Evolutionary conservation across 1,140 invertebrate species (phyloP).

Genomic region (Zelostemma sp.): DNA sequence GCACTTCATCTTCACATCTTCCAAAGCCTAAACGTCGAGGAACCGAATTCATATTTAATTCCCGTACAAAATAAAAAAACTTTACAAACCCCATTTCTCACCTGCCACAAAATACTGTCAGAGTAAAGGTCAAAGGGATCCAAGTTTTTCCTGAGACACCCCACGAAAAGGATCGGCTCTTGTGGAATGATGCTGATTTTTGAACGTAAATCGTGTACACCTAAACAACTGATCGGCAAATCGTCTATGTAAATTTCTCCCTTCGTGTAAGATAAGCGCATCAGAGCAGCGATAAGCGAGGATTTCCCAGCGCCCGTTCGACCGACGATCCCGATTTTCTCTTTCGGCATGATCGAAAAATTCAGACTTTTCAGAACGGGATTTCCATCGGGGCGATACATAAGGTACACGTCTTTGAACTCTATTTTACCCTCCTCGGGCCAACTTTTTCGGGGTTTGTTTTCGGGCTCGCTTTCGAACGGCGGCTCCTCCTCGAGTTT

Average conservation of each 20-base stretch:
- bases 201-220: constrained; percentile 80
- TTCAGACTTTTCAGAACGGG: constrained; percentile 55
- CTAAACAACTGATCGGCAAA: constrained; percentile 73
- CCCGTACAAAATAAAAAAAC: too few species aligned
- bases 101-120: constrained; percentile 85
- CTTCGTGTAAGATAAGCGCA: too few species aligned
- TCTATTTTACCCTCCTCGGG: too few species aligned
- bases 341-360: constrained; percentile 60
- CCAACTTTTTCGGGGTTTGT: too few species aligned
- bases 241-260: constrained; percentile 81
- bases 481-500: too few species aligned
- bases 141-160: constrained; percentile 84
- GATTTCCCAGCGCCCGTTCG: too few species aligned
- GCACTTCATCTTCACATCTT: constrained; percentile 43
- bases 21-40: constrained; percentile 19
- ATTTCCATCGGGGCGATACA: too few species aligned
- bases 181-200: too few species aligned
- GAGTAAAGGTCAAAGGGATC: constrained; percentile 85
- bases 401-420: constrained; percentile 76
- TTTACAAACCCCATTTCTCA: background rate
- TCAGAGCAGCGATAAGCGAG: too few species aligned
- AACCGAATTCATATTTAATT: too few species aligned
- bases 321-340: too few species aligned
- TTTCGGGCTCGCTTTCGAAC: too few species aligned
- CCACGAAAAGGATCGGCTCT: constrained; percentile 84